These are phyloP conservation scores for Cervus canadensis DNA, from an alignment of 2,113 vertebrate genomes.

Conservation along the genomic window DNA sequence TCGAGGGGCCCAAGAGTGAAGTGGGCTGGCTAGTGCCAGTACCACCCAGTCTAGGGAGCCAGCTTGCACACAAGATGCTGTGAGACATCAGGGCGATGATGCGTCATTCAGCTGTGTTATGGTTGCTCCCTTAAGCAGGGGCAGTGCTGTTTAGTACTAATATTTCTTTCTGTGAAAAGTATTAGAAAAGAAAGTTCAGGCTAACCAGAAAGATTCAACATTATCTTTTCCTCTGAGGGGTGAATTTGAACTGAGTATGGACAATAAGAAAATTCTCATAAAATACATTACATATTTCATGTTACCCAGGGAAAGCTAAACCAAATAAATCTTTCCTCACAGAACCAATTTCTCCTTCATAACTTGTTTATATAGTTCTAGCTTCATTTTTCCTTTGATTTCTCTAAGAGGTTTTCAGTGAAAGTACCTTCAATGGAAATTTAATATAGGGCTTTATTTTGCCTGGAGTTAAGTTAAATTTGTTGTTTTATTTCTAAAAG, in stretches of 20 bases:
- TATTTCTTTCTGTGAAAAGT: neutral
- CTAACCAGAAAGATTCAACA: neutral
- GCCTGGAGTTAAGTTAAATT: slow-evolving; percentile 48
- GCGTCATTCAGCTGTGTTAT: neutral
- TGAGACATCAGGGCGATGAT: neutral
- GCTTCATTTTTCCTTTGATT: slow-evolving; percentile 36
- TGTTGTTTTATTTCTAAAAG: slow-evolving; percentile 39
- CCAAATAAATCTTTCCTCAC: slow-evolving; percentile 24
- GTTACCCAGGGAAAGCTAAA: slow-evolving; percentile 18
- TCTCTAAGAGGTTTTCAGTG: slow-evolving; percentile 14
- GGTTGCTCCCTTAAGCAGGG: neutral
- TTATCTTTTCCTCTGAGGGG: neutral
- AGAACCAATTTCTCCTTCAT: slow-evolving; percentile 1
- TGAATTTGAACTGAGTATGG: neutral
- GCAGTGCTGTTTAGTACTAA: neutral
- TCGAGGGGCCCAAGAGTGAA: neutral
- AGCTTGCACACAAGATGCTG: neutral
- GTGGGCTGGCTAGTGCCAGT: accelerated
- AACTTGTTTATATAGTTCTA: slow-evolving; percentile 18
- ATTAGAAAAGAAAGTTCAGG: neutral
- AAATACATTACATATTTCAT: neutral
- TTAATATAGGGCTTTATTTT: slow-evolving; percentile 38
- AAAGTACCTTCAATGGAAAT: slow-evolving; percentile 37
- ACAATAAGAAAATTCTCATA: neutral
- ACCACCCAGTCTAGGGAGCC: neutral